Evolutionary conservation across 2,888 invertebrate genomes (phyloP).

Genomic region (Lasioglossum morio): DNA sequence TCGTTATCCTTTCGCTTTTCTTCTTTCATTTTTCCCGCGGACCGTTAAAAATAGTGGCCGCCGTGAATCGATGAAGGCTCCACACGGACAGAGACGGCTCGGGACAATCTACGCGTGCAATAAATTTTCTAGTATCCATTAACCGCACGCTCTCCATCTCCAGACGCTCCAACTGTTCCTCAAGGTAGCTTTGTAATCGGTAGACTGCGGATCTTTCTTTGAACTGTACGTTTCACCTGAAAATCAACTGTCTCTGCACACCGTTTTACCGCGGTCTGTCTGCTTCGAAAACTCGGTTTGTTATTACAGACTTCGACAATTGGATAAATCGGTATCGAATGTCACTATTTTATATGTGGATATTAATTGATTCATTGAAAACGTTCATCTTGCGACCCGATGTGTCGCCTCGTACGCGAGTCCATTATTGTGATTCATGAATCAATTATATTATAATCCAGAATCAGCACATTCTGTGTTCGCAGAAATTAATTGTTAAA

Average conservation of each 20-base stretch:
- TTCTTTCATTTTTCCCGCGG: neutral
- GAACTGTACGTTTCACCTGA: neutral
- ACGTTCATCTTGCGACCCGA: too few relatives aligned
- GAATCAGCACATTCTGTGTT: too few relatives aligned
- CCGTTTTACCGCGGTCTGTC: neutral
- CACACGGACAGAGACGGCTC: neutral
- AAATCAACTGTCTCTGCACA: neutral
- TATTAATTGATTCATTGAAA: too few relatives aligned
- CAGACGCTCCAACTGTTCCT: neutral
- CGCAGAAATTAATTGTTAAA: too few relatives aligned
- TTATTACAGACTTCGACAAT: too few relatives aligned
- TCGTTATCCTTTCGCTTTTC: neutral
- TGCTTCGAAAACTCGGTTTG: neutral
- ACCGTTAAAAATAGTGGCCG: constrained; percentile 32
- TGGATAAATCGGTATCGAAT: too few relatives aligned
- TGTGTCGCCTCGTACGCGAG: too few relatives aligned
- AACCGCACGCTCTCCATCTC: neutral
- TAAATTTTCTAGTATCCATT: constrained; percentile 6
- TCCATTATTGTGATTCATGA: too few relatives aligned
- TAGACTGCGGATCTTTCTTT: neutral
- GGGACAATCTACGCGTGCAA: constrained; percentile 29
- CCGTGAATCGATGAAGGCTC: neutral
- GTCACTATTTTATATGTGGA: too few relatives aligned
- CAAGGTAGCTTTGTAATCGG: neutral
- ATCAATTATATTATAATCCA: too few relatives aligned